A percentile compares a stretch with the other conserved stretches of the same genome.
Conservation (phyloP, 1,140 invertebrate species). For the Caenorhabditis tropicalis region DNA sequence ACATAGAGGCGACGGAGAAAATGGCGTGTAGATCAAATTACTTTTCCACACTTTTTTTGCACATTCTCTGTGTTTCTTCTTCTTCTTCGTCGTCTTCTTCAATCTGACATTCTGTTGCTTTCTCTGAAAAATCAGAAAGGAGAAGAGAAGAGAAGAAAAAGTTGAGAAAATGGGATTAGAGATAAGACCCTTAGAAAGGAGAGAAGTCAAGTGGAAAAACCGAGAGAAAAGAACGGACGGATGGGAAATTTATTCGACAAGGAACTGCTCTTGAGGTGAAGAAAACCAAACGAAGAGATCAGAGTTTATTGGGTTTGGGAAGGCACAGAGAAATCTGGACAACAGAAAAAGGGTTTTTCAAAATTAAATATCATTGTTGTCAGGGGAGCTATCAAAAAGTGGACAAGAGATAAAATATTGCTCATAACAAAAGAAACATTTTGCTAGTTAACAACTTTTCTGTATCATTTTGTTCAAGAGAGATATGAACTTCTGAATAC, state of each 20-base stretch:
- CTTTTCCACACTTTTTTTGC: conserved; percentile 20
- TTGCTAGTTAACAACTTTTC: too few species aligned
- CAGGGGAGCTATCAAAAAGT: too few species aligned
- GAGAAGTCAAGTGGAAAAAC: not conserved
- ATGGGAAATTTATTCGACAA: not conserved
- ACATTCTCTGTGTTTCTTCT: not conserved
- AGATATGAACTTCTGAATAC: too few species aligned
- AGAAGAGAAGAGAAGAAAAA: not conserved
- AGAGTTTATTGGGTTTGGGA: too few species aligned
- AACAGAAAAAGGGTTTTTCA: too few species aligned
- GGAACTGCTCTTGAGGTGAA: too few species aligned
- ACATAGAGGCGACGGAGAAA: not conserved
- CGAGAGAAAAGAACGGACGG: not conserved
- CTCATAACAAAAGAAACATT: too few species aligned
- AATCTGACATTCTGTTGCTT: not conserved
- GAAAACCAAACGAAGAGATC: too few species aligned
- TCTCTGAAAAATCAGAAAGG: not conserved
- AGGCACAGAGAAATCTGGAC: not conserved
- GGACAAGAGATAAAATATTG: too few species aligned
- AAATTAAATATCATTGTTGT: too few species aligned
- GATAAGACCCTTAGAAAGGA: not conserved
- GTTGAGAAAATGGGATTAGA: conserved; percentile 19
- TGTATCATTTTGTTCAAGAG: too few species aligned
- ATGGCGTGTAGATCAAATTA: not conserved
- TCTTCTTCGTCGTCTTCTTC: not conserved